Base-by-base conservation (phyloP, 2,797 vertebrate species). In the Uromys caudimaculatus region DNA sequence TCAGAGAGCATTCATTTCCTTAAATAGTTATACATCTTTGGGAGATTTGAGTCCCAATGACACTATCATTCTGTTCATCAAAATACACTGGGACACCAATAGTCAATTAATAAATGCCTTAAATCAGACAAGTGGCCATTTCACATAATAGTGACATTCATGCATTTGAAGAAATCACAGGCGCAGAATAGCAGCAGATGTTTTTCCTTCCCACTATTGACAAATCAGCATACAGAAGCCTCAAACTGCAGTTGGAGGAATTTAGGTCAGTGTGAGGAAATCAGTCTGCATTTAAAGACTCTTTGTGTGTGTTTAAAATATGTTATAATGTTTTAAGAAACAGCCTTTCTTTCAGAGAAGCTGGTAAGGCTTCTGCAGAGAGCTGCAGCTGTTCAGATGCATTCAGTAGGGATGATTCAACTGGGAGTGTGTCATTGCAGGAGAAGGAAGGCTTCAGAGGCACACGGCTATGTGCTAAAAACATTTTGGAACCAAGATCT, bases 241-340 rank as follows among this genome's bases (percentile, higher is more conserved):
- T 92, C 89, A 75, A 90, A 94, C 21, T 69, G 60, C 17, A 84
- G 44, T 11, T 32, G 50, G 90, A 96, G 38, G 52, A 88, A 96
- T 96, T 95, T 95, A 96, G 96, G 97, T 97, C 97, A 95, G 92
- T 85, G 77, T 71, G 82, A 97, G 90, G 92, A 97, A 97, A 97
- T 97, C 96, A 98, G 93, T 50, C 81, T 86, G 90, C 95, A 97
- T 97, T 97, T 97, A 93, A 94, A 97, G 97, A 82, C 62, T 76
- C 81, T 96, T 96, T 97, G 62, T 97, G 89, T 87, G 1, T 93
- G 73, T 97, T 97, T 94, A 94, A 95, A 97, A 97, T 96, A 92
- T 60, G 79, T 89, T 84, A 87, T 82, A 58, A 95, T 95, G 87
- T 94, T 96, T 96, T 86, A 95, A 96, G 96, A 96, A 97, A 94